These are phyloP conservation scores for Gallinago jamesoni DNA, from an alignment of 2,113 vertebrate species.

Conservation along the genomic window DNA sequence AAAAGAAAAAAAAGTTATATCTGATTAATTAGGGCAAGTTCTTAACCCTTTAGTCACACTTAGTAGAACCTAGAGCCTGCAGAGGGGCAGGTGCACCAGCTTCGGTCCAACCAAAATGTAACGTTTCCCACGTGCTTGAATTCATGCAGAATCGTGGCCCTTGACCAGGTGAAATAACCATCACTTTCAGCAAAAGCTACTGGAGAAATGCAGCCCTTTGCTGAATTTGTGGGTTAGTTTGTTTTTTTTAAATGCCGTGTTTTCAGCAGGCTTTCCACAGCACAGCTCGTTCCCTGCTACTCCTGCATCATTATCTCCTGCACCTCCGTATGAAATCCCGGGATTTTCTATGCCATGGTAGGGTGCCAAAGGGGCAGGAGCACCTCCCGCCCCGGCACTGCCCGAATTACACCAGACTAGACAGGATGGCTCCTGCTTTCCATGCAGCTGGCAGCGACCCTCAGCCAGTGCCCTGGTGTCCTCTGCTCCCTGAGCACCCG, in stretches of 20 bases:
- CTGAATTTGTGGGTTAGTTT: no score
- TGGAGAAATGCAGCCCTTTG: background rate
- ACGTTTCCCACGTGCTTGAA: background rate
- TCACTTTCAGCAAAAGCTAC: background rate
- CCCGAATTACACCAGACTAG: background rate
- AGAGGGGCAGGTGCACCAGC: rapidly evolving
- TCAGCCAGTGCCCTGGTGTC: rapidly evolving
- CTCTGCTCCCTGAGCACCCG: background rate
- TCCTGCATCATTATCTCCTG: background rate
- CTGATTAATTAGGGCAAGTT: background rate
- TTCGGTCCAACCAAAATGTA: background rate
- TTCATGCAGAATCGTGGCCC: background rate
- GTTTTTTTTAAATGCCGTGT: background rate
- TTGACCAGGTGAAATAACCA: background rate
- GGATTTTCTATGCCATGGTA: background rate
- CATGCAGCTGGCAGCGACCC: background rate
- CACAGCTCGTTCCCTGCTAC: background rate
- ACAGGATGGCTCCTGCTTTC: slow-evolving; percentile 7
- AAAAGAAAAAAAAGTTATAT: background rate
- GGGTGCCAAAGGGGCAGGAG: background rate
- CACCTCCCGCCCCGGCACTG: background rate
- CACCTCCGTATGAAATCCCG: background rate
- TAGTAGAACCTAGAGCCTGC: background rate
- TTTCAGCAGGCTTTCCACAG: background rate
- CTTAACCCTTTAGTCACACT: background rate